Evolutionary conservation across 1,140 invertebrate species (phyloP), one percentile per base, ranked within the genome.

Genomic region (Phortica variegata): DNA sequence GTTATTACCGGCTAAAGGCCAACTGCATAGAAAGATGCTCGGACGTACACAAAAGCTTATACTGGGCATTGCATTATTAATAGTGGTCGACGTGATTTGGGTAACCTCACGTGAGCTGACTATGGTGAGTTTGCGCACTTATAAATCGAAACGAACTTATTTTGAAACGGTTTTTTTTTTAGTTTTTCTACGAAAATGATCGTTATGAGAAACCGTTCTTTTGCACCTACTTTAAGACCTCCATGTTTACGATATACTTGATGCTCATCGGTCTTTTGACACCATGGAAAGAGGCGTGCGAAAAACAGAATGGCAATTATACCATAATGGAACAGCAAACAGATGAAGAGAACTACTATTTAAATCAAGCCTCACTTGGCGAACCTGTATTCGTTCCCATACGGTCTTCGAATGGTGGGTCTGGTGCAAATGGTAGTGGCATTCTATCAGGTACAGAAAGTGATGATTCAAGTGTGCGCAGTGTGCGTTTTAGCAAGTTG

Each of bases 171-270:
- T 52, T 60, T 75, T 43, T 38, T 47, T 82, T 84, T 43, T 78
- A 94, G 90, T 91, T 89, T 77, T 84, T 93, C 39, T 93, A 91
- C 65, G 82, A 85, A 55, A 82, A 90, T 79, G 85, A 84, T 65
- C 79, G 86, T 16, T 93, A 84, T 70, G 82, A 90, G 65, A 93
- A 93, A 61, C 90, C 91, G 44, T 93, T 91, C 77, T 94, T 93
- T 75, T 91, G 83, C 57, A 92, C 91, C 6, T 95, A 92, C 74
- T 77, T 92, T 26, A 93, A 93, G 77, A 93, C 89, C 8, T 88
- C 87, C 6, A 88, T 95, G 88, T 93, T 94, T 70, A 85, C 85
- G 2, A 73, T 93, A 16, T 95, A 93, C 73, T 77, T 94, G 39
- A 73, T 90, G 46, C 89, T 91, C 17, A 86, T 93, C 56, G 81